Evolutionary conservation across 2,888 invertebrate species (phyloP).

Genomic region (Acronicta leporina): DNA sequence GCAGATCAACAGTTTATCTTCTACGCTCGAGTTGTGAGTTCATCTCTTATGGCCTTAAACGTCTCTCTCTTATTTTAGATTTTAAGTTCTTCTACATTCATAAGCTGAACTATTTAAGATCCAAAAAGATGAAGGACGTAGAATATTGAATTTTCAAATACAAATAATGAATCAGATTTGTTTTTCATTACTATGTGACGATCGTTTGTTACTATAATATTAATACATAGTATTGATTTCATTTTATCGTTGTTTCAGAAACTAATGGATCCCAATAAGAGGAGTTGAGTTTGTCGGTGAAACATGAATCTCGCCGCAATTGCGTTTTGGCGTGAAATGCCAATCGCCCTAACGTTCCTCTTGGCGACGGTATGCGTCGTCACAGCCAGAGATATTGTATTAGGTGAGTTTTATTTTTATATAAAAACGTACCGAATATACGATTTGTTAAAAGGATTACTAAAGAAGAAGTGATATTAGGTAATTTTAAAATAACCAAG

Average conservation of each 20-base stretch:
- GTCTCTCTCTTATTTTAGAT: slow-evolving; percentile 21
- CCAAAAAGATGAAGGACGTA: not conserved
- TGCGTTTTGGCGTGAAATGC: slow-evolving; percentile 84
- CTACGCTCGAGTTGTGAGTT: slow-evolving; percentile 14
- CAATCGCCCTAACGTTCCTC: slow-evolving; percentile 75
- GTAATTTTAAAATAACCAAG: no score
- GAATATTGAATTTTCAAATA: no score
- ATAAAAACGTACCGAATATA: no score
- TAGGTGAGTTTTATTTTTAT: slow-evolving; percentile 74
- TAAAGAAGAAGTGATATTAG: no score
- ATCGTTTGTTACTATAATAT: slow-evolving; percentile 3
- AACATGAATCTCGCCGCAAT: slow-evolving; percentile 80
- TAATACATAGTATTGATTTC: not conserved
- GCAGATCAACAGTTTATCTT: slow-evolving; percentile 22
- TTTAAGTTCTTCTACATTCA: slow-evolving; percentile 6
- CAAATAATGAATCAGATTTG: no score
- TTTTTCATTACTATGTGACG: not conserved
- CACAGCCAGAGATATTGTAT: slow-evolving; percentile 80
- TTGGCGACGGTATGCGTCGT: slow-evolving; percentile 72
- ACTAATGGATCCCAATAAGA: slow-evolving; percentile 85
- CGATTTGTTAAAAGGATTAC: no score
- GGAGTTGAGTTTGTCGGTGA: slow-evolving; percentile 74
- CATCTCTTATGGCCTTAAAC: slow-evolving; percentile 13
- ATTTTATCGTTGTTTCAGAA: slow-evolving; percentile 77
- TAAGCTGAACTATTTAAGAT: not conserved